Base-by-base conservation (phyloP, 1,140 invertebrate genomes). In the Doryteuthis pealeii region DNA sequence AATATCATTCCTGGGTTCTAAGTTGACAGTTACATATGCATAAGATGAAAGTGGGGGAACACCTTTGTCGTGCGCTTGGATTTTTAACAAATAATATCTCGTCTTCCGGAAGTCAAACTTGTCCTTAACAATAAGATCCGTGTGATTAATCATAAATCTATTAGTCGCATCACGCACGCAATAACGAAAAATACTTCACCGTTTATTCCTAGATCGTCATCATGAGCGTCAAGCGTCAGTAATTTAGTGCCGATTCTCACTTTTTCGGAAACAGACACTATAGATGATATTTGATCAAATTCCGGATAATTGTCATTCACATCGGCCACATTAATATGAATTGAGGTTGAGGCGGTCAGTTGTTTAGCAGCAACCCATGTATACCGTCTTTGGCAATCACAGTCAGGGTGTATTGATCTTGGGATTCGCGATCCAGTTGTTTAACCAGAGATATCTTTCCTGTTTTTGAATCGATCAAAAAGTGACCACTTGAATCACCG, bases 401-500 rank as follows among this genome's bases (percentile, higher is more conserved):
- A 14, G 78, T 69, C 4, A 85, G 58, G 58, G n/a, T 45, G 70
- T 83, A 82, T 0, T 49, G 72, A 10, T 71, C 6, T 0, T 66
- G 76, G 1, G 76, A 76, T 33, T 85, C 84, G 15, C 72, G 74
- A 70, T 85, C 79, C 40, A 85, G 58, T 8, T 28, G 49, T 12
- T 70, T 74, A 8, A 71, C 74, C 0, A 80, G 73, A 40, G 72
- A 72, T 0, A 85, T 72, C 6, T 72, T 43, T 8, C 82, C 84
- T 31, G 72, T 79, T 54, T 26, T 65, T 15, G 77, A 62, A 40
- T 82, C 76, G 65, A 85, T 80, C n/a, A 58, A 62, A 58, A 85
- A 85, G 22, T 79, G 73, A 14, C 58, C 76, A 12, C 62, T 69
- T 26, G 73, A 35, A 54, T 85, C 81, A 26, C 84, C 84, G 62